Conservation (phyloP, 2,113 vertebrate genomes). For the Xiphophorus couchianus region DNA sequence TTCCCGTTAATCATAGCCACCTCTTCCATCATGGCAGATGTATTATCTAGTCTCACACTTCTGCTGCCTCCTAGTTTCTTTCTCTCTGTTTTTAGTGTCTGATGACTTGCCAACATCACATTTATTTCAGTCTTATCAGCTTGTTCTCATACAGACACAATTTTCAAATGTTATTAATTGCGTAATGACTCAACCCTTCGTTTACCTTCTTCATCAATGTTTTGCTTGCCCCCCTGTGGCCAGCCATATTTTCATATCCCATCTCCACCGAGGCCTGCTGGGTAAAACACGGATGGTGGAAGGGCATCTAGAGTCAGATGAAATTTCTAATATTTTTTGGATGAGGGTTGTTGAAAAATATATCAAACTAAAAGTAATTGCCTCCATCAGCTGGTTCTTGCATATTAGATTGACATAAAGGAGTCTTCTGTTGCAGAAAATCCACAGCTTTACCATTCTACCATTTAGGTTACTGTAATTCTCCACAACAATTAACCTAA, state of each 20-base stretch:
- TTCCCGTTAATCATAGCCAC: not conserved
- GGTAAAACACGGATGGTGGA: constrained; percentile 9
- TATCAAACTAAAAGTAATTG: not conserved
- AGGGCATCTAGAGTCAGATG: constrained; percentile 1
- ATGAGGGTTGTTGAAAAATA: not conserved
- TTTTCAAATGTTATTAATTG: constrained; percentile 48
- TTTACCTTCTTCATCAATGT: constrained; percentile 23
- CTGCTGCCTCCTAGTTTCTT: not conserved
- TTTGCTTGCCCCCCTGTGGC: constrained; percentile 19
- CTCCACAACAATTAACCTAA: not conserved
- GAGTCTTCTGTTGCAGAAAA: constrained; percentile 42
- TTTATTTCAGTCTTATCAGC: constrained; percentile 12
- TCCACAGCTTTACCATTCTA: constrained; percentile 5
- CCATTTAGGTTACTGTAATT: too few species aligned
- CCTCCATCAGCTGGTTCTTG: not conserved
- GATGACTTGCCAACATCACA: constrained; percentile 21
- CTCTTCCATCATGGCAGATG: not conserved
- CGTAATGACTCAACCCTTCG: constrained; percentile 57
- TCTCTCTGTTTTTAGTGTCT: constrained; percentile 31
- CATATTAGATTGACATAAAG: constrained; percentile 12
- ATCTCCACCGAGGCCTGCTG: constrained; percentile 9
- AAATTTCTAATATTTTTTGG: not conserved
- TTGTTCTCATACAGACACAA: constrained; percentile 37
- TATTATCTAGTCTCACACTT: constrained; percentile 3
- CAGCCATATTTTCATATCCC: constrained; percentile 31